Conservation (phyloP, 2,797 vertebrate species). For the Rhinatrema bivittatum region DNA sequence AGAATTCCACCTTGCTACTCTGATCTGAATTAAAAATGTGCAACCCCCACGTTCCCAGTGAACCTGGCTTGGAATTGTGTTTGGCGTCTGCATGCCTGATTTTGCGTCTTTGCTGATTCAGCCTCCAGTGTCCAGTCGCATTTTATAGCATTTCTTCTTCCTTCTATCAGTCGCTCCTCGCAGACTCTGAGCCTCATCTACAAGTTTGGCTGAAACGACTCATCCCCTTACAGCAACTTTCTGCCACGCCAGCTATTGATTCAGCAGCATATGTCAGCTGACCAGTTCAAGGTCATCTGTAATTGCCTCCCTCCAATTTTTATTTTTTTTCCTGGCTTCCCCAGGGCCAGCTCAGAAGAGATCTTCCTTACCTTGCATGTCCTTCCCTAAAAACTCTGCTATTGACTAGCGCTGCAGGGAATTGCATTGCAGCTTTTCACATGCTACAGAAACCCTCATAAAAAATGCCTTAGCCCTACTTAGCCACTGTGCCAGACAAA, state of each 20-base stretch:
- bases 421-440: slow-evolving; percentile 15
- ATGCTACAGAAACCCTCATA: slow-evolving; percentile 13
- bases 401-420: slow-evolving; percentile 22
- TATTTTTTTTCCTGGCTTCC: slow-evolving; percentile 13
- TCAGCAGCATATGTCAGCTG: slow-evolving; percentile 10
- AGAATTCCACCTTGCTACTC: too few relatives aligned
- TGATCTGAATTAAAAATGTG: too few relatives aligned
- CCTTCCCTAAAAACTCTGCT: slow-evolving; percentile 17
- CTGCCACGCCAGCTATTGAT: slow-evolving; percentile 15
- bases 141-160: too few relatives aligned
- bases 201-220: too few relatives aligned
- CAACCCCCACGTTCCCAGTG: too few relatives aligned
- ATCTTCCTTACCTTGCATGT: slow-evolving; percentile 23
- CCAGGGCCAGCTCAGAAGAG: slow-evolving; percentile 15
- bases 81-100: too few relatives aligned
- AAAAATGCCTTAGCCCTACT: slow-evolving; percentile 16
- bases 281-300: slow-evolving; percentile 13
- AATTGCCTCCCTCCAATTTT: slow-evolving; percentile 22
- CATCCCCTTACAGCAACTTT: slow-evolving; percentile 6
- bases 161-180: too few relatives aligned
- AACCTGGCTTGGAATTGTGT: too few relatives aligned
- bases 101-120: too few relatives aligned
- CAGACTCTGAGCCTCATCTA: too few relatives aligned
- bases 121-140: too few relatives aligned
- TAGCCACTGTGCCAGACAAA: neutral